A percentile compares a stretch with the other conserved stretches of the same genome.
phyloP scores from a whole-genome alignment of 2,113 vertebrate genomes.

The Leptodactylus fuscus region DNA sequence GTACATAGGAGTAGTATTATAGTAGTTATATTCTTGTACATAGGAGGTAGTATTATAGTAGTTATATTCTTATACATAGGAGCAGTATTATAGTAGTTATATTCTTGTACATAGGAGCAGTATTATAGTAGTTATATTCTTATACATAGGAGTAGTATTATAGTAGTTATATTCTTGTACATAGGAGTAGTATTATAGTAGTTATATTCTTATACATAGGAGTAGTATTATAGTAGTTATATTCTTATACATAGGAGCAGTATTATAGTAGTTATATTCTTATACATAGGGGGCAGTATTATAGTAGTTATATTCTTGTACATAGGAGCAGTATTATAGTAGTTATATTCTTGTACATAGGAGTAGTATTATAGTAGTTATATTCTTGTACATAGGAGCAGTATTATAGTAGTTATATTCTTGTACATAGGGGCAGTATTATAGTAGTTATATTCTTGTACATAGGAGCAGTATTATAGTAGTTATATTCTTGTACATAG shows the following conservation, averaged over 20 bases:
- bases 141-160: background rate
- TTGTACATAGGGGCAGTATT: background rate
- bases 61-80: background rate
- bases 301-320: constrained; percentile 6
- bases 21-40: background rate
- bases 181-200: background rate
- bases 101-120: no score
- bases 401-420: constrained; percentile 14
- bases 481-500: constrained; percentile 7
- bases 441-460: constrained; percentile 21
- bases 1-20: background rate
- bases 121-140: constrained; percentile 2
- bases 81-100: no score
- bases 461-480: constrained; percentile 1
- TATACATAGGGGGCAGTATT: background rate
- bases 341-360: constrained; percentile 1
- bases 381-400: background rate
- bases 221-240: background rate
- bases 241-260: background rate
- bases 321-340: background rate
- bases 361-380: constrained; percentile 9
- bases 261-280: constrained; percentile 2
- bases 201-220: background rate
- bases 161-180: background rate
- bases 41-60: constrained; percentile 5